Percentiles rank a stretch among this genome's conserved stretches.
These are phyloP conservation scores for Neogobius melanostomus DNA, from an alignment of 2,113 vertebrate species.

Conservation along the genomic window DNA sequence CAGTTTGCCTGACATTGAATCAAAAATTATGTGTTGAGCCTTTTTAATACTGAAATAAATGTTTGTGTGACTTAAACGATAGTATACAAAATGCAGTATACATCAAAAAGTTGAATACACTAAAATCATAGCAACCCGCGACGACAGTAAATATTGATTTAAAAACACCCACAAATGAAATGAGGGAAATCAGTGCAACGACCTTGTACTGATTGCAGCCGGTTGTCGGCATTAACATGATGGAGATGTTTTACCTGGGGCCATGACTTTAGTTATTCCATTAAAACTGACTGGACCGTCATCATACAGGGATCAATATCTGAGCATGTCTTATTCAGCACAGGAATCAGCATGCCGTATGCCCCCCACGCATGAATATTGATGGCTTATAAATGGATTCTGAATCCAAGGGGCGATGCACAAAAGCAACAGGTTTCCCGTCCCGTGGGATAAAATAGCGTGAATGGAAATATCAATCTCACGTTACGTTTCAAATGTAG, in stretches of 20 bases:
- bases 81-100: too few species aligned
- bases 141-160: not conserved
- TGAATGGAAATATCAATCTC: not conserved
- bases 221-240: slow-evolving; percentile 33
- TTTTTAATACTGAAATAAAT: too few species aligned
- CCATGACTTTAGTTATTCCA: slow-evolving; percentile 55
- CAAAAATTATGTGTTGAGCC: too few species aligned
- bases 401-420: slow-evolving; percentile 24
- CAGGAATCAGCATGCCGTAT: slow-evolving; percentile 35
- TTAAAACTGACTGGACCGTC: slow-evolving; percentile 41
- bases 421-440: slow-evolving; percentile 17
- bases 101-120: too few species aligned
- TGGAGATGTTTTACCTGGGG: slow-evolving; percentile 57
- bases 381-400: slow-evolving; percentile 52
- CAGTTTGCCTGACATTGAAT: not conserved
- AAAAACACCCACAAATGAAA: not conserved
- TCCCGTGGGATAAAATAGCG: not conserved
- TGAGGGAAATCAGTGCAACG: slow-evolving; percentile 22
- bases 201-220: slow-evolving; percentile 29
- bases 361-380: slow-evolving; percentile 51
- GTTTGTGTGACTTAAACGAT: too few species aligned
- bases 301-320: slow-evolving; percentile 42
- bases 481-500: too few species aligned
- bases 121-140: too few species aligned
- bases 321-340: slow-evolving; percentile 59